Evolutionary conservation across 2,113 vertebrate species (phyloP).

Genomic region (Toxotes chatareus): DNA sequence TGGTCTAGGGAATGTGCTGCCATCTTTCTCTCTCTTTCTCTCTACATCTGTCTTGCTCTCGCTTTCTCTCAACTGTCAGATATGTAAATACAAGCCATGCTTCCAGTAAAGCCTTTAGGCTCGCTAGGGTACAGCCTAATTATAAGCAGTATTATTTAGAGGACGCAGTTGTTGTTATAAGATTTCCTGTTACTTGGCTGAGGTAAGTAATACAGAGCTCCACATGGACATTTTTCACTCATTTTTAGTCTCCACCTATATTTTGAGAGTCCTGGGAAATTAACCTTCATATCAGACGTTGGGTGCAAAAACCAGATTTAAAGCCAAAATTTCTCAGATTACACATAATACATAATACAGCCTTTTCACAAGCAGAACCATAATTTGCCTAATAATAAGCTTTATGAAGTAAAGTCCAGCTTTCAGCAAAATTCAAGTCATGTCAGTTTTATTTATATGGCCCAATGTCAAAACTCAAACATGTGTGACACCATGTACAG

Average conservation of each 20-base stretch:
- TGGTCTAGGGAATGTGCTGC: constrained; percentile 46
- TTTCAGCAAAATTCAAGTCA: no score
- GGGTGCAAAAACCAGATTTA: constrained; percentile 8
- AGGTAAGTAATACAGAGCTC: constrained; percentile 40
- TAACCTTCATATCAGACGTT: constrained; percentile 13
- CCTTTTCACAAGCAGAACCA: no score
- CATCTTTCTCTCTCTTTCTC: constrained; percentile 42
- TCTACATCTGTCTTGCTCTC: constrained; percentile 29
- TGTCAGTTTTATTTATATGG: no score
- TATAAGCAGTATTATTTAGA: constrained; percentile 67
- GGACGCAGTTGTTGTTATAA: constrained; percentile 50
- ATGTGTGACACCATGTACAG: background rate
- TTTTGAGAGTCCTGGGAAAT: background rate
- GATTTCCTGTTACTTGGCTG: constrained; percentile 41
- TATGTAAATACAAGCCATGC: constrained; percentile 71
- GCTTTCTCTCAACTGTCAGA: constrained; percentile 63
- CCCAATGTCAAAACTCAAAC: background rate
- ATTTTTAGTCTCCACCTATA: background rate
- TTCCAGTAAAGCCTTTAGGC: constrained; percentile 72
- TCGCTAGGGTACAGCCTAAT: constrained; percentile 64
- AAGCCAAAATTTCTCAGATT: background rate
- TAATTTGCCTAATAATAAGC: background rate
- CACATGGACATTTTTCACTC: background rate
- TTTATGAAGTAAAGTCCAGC: background rate
- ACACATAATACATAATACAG: background rate